These are phyloP conservation scores for Augochlorella aurata DNA, from an alignment of 2,888 invertebrate genomes.

Conservation along the genomic window DNA sequence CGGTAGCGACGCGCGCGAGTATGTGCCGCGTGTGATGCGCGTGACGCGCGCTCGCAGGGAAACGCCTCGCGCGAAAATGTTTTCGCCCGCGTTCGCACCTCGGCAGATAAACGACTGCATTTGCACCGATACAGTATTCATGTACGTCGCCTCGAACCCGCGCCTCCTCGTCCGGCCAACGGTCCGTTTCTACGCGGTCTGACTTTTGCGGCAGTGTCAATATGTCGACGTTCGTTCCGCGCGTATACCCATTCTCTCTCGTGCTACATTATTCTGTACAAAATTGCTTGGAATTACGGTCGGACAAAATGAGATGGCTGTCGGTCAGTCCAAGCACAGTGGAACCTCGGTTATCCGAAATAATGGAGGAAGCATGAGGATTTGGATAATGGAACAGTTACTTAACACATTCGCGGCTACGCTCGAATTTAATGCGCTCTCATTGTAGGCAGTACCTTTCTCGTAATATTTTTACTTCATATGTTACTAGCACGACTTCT, in stretches of 20 bases:
- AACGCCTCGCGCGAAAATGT: slow-evolving; percentile 61
- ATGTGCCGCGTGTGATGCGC: slow-evolving; percentile 13
- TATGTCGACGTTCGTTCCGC: slow-evolving; percentile 61
- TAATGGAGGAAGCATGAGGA: too few species aligned
- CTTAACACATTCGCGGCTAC: too few species aligned
- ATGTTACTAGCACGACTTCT: too few species aligned
- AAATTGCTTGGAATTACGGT: slow-evolving; percentile 64
- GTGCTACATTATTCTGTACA: slow-evolving; percentile 59
- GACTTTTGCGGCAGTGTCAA: slow-evolving; percentile 52
- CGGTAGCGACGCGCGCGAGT: background rate
- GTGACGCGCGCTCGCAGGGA: slow-evolving; percentile 40
- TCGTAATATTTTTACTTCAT: too few species aligned
- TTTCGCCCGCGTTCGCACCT: slow-evolving; percentile 44
- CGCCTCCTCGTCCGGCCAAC: background rate
- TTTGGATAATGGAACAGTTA: too few species aligned
- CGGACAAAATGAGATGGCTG: slow-evolving; percentile 44
- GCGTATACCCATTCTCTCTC: slow-evolving; percentile 22
- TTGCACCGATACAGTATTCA: slow-evolving; percentile 58
- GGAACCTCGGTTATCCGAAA: too few species aligned
- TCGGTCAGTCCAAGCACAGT: too few species aligned
- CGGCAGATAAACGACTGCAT: slow-evolving; percentile 59
- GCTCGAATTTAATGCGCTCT: too few species aligned
- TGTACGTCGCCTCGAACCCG: slow-evolving; percentile 23
- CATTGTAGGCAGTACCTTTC: too few species aligned
- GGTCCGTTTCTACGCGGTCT: background rate